Base-by-base conservation (phyloP, 2,888 invertebrate species). In the Aelia acuminata region DNA sequence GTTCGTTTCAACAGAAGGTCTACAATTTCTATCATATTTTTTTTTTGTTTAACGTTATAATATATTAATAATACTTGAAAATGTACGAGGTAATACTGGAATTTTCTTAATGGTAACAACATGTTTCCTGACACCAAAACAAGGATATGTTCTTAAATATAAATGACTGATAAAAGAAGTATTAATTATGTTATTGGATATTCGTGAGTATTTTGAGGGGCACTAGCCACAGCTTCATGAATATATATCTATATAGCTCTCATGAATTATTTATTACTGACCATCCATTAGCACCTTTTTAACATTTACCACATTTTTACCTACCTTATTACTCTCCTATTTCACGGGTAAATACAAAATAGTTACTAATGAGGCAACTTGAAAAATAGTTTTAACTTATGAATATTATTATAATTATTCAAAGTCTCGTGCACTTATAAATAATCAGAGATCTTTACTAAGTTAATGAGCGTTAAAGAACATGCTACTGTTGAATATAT, bases 211-310 rank as follows among this genome's bases (percentile, higher is more conserved):
- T 18, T 70, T 70, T 70, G 31, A 18, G 35, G 35, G n/a, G 18
- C 35, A 70, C 31, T 35, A 26, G 35, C 18, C 35, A 70, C 10
- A 1, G 31, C 63, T 20, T 70, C 35, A 70, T 70, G 15, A 35
- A 18, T 70, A 70, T 70, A 70, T 3, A 57, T 57, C 3, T 57
- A 35, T 35, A 31, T 63, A 63, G 4, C 18, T 8, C 10, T 31
- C 2, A 70, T 70, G 63, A 70, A 70, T 70, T 70, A 70, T 70
- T 70, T 20, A 70, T 35, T 13, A 35, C 31, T 18, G 0, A 0
- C 20, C 63, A 70, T 70, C 31, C 63, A 70, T 70, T 35, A 70
- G 35, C 63, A 70, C 63, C 63, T 70, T 7, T 70, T 70, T 35
- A 70, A 70, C 35, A 35, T 20, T 35, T 31, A 18, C 31, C 63